phyloP scores from a whole-genome alignment of 2,797 vertebrate genomes.

The Girardinus metallicus region DNA sequence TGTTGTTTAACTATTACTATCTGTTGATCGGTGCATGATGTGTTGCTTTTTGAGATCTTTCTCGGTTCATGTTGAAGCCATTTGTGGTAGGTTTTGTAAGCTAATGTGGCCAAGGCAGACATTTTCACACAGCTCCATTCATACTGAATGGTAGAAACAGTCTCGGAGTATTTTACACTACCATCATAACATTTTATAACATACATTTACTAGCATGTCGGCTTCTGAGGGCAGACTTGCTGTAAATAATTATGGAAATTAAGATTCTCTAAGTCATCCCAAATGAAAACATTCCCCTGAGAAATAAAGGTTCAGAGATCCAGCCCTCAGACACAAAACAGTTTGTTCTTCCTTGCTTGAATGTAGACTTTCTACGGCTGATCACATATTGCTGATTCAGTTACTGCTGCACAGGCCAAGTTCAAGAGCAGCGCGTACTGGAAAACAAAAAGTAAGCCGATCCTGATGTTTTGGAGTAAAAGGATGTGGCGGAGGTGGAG shows the following conservation, averaged over 20 bases:
- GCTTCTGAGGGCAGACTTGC: neutral
- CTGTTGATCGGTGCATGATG: too few relatives aligned
- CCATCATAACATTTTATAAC: neutral
- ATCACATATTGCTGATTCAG: neutral
- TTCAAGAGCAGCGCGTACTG: conserved; percentile 11
- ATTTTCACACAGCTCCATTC: neutral
- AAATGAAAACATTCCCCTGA: neutral
- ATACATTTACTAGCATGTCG: neutral
- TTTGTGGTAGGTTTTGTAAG: neutral
- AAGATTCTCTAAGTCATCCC: neutral
- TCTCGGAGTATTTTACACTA: neutral
- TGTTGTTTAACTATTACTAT: too few relatives aligned
- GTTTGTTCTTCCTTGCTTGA: neutral
- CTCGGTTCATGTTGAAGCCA: too few relatives aligned
- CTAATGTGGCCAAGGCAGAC: neutral
- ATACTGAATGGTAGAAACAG: neutral
- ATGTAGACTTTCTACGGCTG: neutral
- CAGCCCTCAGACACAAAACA: neutral
- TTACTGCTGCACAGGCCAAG: neutral
- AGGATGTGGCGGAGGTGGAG: conserved; percentile 49
- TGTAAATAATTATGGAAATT: neutral
- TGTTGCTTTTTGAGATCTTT: neutral
- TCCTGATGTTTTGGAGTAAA: conserved; percentile 59
- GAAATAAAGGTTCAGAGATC: conserved; percentile 35
- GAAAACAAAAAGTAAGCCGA: conserved; percentile 56